A percentile compares a stretch with the other conserved stretches of the same genome.
Conservation (phyloP, 2,888 invertebrate species). For the Synergus umbraculus region DNA sequence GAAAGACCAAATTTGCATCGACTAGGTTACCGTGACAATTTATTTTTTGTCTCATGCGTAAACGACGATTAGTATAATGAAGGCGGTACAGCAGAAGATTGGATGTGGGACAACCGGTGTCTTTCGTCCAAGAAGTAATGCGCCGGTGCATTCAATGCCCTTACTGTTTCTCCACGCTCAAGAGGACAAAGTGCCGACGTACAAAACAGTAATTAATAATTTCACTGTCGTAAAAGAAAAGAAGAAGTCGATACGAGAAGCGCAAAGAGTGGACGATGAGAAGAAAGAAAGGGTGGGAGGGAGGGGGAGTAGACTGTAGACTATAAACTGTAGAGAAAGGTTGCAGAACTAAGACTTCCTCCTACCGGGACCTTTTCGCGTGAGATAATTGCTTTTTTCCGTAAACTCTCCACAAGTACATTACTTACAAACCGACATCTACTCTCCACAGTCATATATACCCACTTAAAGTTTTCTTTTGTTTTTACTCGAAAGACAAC, state of each 20-base stretch:
- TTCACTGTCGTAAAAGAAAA: slow-evolving; percentile 64
- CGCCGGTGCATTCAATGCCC: slow-evolving; percentile 19
- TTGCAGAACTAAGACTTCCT: slow-evolving; percentile 35
- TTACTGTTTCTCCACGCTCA: slow-evolving; percentile 57
- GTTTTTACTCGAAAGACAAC: slow-evolving; percentile 5
- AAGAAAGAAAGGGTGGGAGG: slow-evolving; percentile 44
- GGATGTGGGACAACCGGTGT: slow-evolving; percentile 29
- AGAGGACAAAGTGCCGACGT: slow-evolving; percentile 55
- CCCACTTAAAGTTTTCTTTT: slow-evolving; percentile 11
- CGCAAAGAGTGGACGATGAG: slow-evolving; percentile 42
- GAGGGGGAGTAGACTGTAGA: slow-evolving; percentile 27
- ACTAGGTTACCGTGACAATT: slow-evolving; percentile 2
- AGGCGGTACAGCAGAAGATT: slow-evolving; percentile 27
- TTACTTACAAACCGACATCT: not conserved
- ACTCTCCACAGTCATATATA: slow-evolving; percentile 3
- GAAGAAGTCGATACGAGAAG: slow-evolving; percentile 34
- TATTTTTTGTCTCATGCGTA: slow-evolving; percentile 17
- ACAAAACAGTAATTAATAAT: slow-evolving; percentile 72
- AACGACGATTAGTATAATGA: slow-evolving; percentile 40
- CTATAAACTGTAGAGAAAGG: slow-evolving; percentile 24
- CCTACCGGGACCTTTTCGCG: slow-evolving; percentile 41
- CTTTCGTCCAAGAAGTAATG: slow-evolving; percentile 22
- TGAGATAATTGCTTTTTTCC: slow-evolving; percentile 64
- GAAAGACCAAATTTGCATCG: not conserved
- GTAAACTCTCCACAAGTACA: slow-evolving; percentile 17